Percentiles rank a stretch among this genome's conserved stretches.
Evolutionary conservation across 2,113 vertebrate species (phyloP).

Genomic region (Orthonyx spaldingii): DNA sequence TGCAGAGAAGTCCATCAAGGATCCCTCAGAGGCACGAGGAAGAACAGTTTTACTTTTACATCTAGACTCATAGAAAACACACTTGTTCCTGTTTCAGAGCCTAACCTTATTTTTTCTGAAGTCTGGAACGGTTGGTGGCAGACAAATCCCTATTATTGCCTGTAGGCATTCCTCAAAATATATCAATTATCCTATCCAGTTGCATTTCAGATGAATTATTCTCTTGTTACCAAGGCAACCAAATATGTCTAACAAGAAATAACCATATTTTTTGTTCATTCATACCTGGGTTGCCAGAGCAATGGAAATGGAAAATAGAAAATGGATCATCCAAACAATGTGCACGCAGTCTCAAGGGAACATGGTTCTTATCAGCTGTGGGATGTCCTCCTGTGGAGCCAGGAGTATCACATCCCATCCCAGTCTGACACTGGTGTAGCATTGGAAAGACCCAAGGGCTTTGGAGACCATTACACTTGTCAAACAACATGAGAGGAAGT

Average conservation of each 20-base stretch:
- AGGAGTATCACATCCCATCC: not conserved
- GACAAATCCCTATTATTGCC: conserved; percentile 34
- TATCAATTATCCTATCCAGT: conserved; percentile 28
- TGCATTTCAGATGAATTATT: conserved; percentile 37
- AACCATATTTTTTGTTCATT: not conserved
- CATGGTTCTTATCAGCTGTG: not conserved
- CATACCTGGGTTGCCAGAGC: not conserved
- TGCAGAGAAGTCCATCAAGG: not conserved
- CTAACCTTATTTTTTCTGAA: not conserved
- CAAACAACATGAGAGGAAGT: not conserved
- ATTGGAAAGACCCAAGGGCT: not conserved
- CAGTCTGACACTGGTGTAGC: not conserved
- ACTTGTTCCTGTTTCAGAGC: not conserved
- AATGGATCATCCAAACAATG: not conserved
- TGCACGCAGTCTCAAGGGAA: not conserved
- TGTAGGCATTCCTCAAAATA: conserved; percentile 23
- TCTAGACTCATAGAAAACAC: not conserved
- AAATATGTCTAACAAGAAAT: not conserved
- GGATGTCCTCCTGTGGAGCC: not conserved
- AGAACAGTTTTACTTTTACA: not conserved
- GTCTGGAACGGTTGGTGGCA: not conserved
- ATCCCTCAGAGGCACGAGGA: not conserved
- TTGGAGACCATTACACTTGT: not conserved
- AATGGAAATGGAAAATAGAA: conserved; percentile 14
- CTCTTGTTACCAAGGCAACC: conserved; percentile 25